These are phyloP conservation scores for Rhinolophus ferrumequinum DNA, from an alignment of 2,113 vertebrate genomes.

Conservation along the genomic window DNA sequence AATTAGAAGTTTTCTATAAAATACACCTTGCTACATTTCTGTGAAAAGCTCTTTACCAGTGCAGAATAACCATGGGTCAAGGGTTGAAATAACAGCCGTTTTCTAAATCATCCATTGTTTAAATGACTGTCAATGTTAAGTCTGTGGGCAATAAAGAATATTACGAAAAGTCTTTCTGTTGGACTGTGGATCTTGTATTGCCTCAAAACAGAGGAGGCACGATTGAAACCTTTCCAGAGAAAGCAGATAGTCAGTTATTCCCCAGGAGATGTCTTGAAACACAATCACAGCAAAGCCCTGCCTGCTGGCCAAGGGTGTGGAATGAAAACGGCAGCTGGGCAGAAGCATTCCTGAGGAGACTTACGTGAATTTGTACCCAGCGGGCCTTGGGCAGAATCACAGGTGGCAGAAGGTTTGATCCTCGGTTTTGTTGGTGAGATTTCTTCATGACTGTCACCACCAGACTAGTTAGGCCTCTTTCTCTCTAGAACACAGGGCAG, in stretches of 20 bases:
- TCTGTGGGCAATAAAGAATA: slow-evolving; percentile 90
- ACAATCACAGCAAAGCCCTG: no score
- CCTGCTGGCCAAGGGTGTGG: no score
- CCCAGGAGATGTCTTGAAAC: neutral
- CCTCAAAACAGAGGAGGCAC: neutral
- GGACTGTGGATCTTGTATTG: slow-evolving; percentile 25
- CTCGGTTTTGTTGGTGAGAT: no score
- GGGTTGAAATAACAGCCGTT: slow-evolving; percentile 82
- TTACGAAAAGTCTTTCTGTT: slow-evolving; percentile 70
- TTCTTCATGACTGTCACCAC: neutral
- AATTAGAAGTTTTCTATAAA: slow-evolving; percentile 81
- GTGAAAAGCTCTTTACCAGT: slow-evolving; percentile 58
- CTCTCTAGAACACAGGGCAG: no score
- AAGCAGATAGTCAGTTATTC: neutral
- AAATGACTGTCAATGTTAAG: slow-evolving; percentile 84
- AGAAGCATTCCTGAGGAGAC: rapidly evolving
- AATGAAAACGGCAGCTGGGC: rapidly evolving
- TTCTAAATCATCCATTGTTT: slow-evolving; percentile 86
- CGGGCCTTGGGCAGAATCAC: neutral
- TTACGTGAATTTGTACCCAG: neutral
- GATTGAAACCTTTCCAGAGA: neutral
- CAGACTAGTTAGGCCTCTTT: neutral
- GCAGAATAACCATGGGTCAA: slow-evolving; percentile 60
- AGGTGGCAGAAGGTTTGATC: no score
- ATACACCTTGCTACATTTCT: neutral